A percentile compares a stretch with the other conserved stretches of the same genome.
phyloP scores from a whole-genome alignment of 2,113 vertebrate species.

The Agelaius tricolor region DNA sequence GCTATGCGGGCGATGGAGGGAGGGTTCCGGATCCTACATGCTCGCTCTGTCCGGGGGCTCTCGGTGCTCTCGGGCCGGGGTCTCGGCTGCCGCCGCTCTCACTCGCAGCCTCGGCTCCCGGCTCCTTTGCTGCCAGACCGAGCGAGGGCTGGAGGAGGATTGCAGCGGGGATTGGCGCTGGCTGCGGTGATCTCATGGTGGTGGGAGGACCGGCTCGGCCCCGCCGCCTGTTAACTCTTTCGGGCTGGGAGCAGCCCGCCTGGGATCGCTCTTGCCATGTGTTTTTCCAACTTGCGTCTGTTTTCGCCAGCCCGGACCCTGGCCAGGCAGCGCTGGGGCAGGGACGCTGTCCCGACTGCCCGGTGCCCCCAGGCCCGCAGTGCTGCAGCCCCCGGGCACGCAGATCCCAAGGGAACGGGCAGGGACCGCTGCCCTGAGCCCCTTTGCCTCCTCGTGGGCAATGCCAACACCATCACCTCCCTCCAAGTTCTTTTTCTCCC shows the following conservation, averaged over 20 bases:
- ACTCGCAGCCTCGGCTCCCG: slow-evolving; percentile 38
- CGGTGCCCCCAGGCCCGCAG: rapidly evolving
- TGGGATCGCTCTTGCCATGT: rapidly evolving
- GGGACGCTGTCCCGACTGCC: neutral
- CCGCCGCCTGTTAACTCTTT: slow-evolving; percentile 44
- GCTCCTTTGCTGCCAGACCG: slow-evolving; percentile 16
- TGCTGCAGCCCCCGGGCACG: neutral
- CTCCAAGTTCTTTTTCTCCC: neutral
- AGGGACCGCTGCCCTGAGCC: neutral
- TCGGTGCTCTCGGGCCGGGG: rapidly evolving
- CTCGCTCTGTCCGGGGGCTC: neutral
- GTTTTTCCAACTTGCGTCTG: neutral
- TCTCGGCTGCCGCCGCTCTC: neutral
- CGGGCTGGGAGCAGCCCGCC: neutral
- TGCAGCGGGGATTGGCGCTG: slow-evolving; percentile 7
- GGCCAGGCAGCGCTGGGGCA: neutral
- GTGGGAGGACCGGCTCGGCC: slow-evolving; percentile 36
- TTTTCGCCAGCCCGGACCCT: rapidly evolving
- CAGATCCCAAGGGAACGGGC: rapidly evolving
- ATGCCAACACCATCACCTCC: neutral
- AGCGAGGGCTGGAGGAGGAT: neutral
- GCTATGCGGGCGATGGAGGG: neutral
- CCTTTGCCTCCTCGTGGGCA: neutral
- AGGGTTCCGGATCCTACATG: slow-evolving; percentile 55
- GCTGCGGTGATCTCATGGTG: slow-evolving; percentile 30